A percentile compares a stretch with the other conserved stretches of the same genome.
phyloP scores from a whole-genome alignment of 1,140 invertebrate genomes.

The Drosophila parvula region DNA sequence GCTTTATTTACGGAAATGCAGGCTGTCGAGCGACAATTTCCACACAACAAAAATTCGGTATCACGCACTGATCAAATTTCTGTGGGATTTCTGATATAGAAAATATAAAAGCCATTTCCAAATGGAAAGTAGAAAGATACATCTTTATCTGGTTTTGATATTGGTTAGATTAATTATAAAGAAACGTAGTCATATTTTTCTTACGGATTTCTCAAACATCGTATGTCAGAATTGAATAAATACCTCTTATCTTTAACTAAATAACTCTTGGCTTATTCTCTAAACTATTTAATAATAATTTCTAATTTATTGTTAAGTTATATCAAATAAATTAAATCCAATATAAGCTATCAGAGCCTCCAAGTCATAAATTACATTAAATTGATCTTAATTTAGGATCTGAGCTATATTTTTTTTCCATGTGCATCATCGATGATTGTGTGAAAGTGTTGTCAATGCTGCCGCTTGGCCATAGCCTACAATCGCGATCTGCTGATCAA shows the following conservation, averaged over 20 bases:
- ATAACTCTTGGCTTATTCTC: background rate
- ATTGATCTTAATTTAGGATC: background rate
- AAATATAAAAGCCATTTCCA: background rate
- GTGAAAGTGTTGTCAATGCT: constrained; percentile 65
- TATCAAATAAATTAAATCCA: background rate
- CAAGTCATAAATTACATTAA: background rate
- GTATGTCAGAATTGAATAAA: too few species aligned
- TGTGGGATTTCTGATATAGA: background rate
- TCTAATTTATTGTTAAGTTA: too few species aligned
- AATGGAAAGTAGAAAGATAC: background rate
- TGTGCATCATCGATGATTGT: constrained; percentile 19
- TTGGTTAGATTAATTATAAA: too few species aligned
- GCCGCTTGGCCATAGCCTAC: constrained; percentile 46
- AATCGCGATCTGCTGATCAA: constrained; percentile 41
- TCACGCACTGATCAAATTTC: constrained; percentile 2
- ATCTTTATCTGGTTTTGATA: too few species aligned
- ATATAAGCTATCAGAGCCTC: background rate
- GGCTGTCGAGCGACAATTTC: constrained; percentile 33
- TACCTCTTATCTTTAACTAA: too few species aligned
- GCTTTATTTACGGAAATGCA: constrained; percentile 62
- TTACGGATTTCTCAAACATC: too few species aligned
- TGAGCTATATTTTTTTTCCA: background rate
- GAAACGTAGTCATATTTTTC: too few species aligned
- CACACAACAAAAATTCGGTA: constrained; percentile 16
- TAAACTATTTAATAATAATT: background rate